Evolutionary conservation across 2,797 vertebrate species (phyloP).

Genomic region (Eupleurogrammus muticus): DNA sequence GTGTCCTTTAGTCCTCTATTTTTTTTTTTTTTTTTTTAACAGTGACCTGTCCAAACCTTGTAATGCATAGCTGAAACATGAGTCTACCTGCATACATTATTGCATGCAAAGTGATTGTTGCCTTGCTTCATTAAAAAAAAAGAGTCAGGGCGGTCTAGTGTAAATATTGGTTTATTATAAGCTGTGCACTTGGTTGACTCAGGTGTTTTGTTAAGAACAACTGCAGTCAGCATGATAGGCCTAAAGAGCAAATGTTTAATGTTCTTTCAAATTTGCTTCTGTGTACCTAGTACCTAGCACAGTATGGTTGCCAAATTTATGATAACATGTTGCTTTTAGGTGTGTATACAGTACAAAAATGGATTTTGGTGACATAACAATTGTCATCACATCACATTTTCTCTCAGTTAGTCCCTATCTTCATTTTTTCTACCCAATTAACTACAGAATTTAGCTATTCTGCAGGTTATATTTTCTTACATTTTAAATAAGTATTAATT

Average conservation of each 20-base stretch:
- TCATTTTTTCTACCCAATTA: not conserved
- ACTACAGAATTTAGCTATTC: not conserved
- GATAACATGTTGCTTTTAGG: constrained; percentile 1
- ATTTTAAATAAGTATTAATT: no score
- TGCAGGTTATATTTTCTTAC: not conserved
- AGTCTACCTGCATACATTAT: not conserved
- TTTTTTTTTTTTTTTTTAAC: no score
- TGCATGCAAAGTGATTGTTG: not conserved
- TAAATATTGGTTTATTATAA: constrained; percentile 30
- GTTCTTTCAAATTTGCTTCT: not conserved
- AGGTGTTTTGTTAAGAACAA: constrained; percentile 28
- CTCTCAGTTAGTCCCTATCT: not conserved
- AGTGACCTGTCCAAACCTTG: constrained; percentile 2
- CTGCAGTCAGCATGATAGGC: not conserved
- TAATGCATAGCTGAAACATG: not conserved
- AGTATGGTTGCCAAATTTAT: constrained; percentile 8
- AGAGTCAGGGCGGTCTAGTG: not conserved
- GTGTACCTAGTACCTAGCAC: not conserved
- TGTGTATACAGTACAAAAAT: not conserved
- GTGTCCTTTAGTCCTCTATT: constrained; percentile 9
- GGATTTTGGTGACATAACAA: not conserved
- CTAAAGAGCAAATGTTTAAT: constrained; percentile 39
- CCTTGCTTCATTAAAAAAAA: constrained; percentile 7
- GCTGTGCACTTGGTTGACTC: constrained; percentile 9
- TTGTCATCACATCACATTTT: not conserved